A percentile compares a stretch with the other conserved stretches of the same genome.
Conservation (phyloP, 2,797 vertebrate genomes). For the Pipistrellus kuhlii region DNA sequence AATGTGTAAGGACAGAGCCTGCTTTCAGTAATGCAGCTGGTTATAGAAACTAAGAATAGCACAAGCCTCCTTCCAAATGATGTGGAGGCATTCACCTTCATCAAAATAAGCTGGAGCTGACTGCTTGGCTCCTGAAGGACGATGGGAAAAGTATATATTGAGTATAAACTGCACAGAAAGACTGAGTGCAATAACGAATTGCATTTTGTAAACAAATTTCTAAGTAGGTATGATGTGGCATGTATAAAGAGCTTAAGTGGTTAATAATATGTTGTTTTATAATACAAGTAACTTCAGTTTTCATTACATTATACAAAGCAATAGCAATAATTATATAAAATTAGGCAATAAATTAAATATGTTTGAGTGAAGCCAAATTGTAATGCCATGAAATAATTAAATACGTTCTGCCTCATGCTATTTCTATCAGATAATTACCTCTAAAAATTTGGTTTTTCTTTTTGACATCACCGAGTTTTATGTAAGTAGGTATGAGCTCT, state of each 20-base stretch:
- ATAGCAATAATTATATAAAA: not conserved
- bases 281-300: slow-evolving; percentile 39
- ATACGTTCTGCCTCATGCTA: not conserved
- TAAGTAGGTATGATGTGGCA: not conserved
- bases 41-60: slow-evolving; percentile 83
- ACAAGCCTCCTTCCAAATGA: slow-evolving; percentile 79
- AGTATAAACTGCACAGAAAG: slow-evolving; percentile 13
- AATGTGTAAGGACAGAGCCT: slow-evolving; percentile 83
- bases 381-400: slow-evolving; percentile 48
- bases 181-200: not conserved
- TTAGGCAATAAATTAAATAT: slow-evolving; percentile 12
- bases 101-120: slow-evolving; percentile 75
- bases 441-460: slow-evolving; percentile 43
- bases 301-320: slow-evolving; percentile 10
- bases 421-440: not conserved
- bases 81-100: slow-evolving; percentile 77
- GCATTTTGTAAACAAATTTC: not conserved
- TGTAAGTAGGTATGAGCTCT: not conserved
- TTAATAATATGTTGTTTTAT: slow-evolving; percentile 26
- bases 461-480: not conserved
- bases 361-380: not conserved
- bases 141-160: slow-evolving; percentile 34
- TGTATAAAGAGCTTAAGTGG: not conserved
- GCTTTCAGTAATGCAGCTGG: slow-evolving; percentile 82
- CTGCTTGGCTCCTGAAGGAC: slow-evolving; percentile 51